Evolutionary conservation across 2,113 vertebrate genomes (phyloP).

Genomic region (Zapornia atra): DNA sequence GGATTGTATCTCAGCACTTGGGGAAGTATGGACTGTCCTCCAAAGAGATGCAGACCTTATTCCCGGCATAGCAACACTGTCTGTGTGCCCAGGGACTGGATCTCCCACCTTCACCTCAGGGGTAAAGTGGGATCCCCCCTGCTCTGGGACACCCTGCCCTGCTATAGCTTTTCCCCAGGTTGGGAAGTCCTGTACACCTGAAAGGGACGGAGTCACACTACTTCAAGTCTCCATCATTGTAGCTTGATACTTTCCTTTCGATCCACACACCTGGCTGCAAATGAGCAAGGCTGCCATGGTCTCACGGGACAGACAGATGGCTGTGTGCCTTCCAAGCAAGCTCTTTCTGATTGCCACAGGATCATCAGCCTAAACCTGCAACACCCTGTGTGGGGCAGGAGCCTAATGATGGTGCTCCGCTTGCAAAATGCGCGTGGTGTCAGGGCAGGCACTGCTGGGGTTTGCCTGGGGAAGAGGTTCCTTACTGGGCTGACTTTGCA

Average conservation of each 20-base stretch:
- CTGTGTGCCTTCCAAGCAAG: neutral
- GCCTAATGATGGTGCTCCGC: neutral
- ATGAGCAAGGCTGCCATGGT: neutral
- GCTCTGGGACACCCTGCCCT: neutral
- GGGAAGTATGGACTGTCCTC: neutral
- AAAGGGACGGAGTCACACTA: neutral
- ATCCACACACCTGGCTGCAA: neutral
- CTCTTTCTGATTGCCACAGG: neutral
- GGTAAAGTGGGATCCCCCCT: neutral
- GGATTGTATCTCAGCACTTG: neutral
- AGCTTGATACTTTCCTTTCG: neutral
- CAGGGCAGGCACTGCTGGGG: neutral
- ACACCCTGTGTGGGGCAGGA: neutral
- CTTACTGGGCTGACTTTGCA: neutral
- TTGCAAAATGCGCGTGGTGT: neutral
- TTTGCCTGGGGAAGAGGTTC: neutral
- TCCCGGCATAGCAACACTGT: neutral
- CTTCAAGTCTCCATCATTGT: neutral
- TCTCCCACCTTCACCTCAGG: neutral
- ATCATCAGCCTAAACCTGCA: neutral
- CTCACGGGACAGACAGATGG: neutral
- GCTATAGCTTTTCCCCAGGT: neutral
- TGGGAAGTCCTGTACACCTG: neutral
- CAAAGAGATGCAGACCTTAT: fast-evolving
- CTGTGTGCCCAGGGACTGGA: neutral